Evolutionary conservation across 2,113 vertebrate species (phyloP).

Genomic region (Cyprinodon tularosa): DNA sequence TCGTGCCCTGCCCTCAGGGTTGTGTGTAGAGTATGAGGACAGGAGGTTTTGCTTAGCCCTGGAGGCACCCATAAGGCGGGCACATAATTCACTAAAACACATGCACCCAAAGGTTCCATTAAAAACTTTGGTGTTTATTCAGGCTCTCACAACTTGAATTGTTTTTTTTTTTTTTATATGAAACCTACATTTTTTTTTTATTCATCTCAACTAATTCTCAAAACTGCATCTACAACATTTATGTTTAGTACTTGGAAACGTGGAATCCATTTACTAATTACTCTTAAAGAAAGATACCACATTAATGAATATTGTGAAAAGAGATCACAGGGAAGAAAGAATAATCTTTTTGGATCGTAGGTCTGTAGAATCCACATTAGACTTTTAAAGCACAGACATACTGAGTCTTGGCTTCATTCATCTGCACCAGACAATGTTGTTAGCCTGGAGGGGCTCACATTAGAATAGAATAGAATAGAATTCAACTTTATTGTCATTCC

Average conservation of each 20-base stretch:
- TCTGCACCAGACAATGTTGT: too few relatives aligned
- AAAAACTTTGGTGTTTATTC: conserved; percentile 13
- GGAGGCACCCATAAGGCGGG: conserved; percentile 62
- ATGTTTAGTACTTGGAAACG: background rate
- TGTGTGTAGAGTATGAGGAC: conserved; percentile 54
- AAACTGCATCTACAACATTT: background rate
- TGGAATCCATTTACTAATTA: background rate
- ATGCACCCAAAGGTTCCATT: conserved; percentile 43
- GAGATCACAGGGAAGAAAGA: background rate
- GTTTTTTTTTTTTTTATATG: too few relatives aligned
- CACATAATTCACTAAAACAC: conserved; percentile 33
- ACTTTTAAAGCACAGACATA: background rate
- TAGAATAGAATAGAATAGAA: too few relatives aligned
- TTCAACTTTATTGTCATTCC: too few relatives aligned
- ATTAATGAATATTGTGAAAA: background rate
- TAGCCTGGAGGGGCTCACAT: too few relatives aligned
- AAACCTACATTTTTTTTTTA: background rate
- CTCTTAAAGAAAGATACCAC: background rate
- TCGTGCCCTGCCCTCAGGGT: conserved; percentile 64
- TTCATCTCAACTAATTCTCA: too few relatives aligned
- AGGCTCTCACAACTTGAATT: conserved; percentile 32
- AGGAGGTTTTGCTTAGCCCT: conserved; percentile 67
- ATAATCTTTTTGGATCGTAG: background rate
- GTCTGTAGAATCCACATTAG: too few relatives aligned
- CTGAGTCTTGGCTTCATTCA: too few relatives aligned